Evolutionary conservation across 2,797 vertebrate species (phyloP), one percentile per base, ranked within the genome.

Genomic region (Lagodon rhomboides): DNA sequence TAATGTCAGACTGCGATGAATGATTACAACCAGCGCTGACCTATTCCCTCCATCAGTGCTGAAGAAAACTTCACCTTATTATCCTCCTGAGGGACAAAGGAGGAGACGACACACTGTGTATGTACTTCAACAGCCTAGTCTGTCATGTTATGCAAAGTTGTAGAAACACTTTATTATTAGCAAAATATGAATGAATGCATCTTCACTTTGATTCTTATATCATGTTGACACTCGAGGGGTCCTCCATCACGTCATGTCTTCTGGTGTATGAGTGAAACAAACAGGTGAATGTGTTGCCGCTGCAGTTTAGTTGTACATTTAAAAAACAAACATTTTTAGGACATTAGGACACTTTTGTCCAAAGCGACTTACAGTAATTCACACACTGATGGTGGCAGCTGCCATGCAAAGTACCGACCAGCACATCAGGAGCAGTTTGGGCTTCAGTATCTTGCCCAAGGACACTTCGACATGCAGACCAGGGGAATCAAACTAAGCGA

Each of bases 1-100:
- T 89, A 73, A 88, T 88, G 87, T 90, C 89, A 86, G 87, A 23
- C 75, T 23, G 77, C 16, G 79, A 89, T 90, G 87, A 92, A 51
- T 81, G 82, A 88, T 91, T 59, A 85, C 84, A 54, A 65, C 67
- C 77, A 66, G 46, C 25, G 10, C 84, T 81, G 86, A 86, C 88
- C 88, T 80, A 46, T 77, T 79, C 74, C 70, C 75, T 77, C 63
- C 64, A 62, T 83, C 83, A 73, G 81, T 3, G 71, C 53, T 46
- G 70, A 62, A 74, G 43, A 55, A 80, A 73, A 72, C 67, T 63
- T 87, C 83, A 78, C 80, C 89, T 84, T 25, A 38, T 79, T 80
- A 8, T 87, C 41, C 51, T 59, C 13, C 51, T 44, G 6, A 65
- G 55, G 51, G 63, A 68, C 65, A 55, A 22, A 54, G 41, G n/a